Evolutionary conservation across 2,888 invertebrate genomes (phyloP).

Genomic region (Drosophila rellima): DNA sequence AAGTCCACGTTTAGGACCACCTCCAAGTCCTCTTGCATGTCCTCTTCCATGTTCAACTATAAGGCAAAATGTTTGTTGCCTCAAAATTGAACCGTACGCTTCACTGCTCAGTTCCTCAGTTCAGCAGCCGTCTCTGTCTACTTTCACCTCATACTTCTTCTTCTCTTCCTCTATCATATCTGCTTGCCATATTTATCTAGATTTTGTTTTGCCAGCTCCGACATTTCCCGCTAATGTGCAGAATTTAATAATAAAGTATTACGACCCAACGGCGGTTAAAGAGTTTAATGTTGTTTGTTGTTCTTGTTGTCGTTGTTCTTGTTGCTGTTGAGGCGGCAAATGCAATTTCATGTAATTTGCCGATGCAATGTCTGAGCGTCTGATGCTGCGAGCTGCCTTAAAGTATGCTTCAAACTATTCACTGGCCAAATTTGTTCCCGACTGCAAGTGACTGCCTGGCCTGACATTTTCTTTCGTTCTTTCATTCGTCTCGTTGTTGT

Average conservation of each 20-base stretch:
- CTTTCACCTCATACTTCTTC: not conserved
- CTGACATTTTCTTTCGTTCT: conserved; percentile 29
- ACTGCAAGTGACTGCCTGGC: conserved; percentile 67
- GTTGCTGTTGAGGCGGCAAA: conserved; percentile 39
- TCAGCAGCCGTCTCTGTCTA: not conserved
- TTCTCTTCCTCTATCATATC: conserved; percentile 37
- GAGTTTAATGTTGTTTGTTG: conserved; percentile 66
- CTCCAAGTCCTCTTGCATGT: conserved; percentile 11
- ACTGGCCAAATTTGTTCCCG: conserved; percentile 61
- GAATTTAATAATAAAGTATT: conserved; percentile 80
- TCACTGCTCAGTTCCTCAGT: conserved; percentile 51
- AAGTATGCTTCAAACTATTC: conserved; percentile 61
- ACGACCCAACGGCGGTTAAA: conserved; percentile 66
- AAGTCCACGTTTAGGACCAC: conserved; percentile 20
- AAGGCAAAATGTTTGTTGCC: conserved; percentile 64
- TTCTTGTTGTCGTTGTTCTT: conserved; percentile 25
- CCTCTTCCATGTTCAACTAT: conserved; percentile 23
- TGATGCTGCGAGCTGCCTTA: conserved; percentile 38
- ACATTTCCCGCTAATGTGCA: conserved; percentile 69
- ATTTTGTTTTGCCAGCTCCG: conserved; percentile 70
- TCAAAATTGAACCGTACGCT: conserved; percentile 76
- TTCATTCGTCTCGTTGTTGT: conserved; percentile 34
- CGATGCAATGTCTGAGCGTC: conserved; percentile 18
- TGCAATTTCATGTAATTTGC: conserved; percentile 55
- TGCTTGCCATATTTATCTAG: conserved; percentile 75